Base-by-base conservation (phyloP, 30 jellyfish, hydroid and myxozoan genomes). In the Haliclystus octoradiatus region DNA sequence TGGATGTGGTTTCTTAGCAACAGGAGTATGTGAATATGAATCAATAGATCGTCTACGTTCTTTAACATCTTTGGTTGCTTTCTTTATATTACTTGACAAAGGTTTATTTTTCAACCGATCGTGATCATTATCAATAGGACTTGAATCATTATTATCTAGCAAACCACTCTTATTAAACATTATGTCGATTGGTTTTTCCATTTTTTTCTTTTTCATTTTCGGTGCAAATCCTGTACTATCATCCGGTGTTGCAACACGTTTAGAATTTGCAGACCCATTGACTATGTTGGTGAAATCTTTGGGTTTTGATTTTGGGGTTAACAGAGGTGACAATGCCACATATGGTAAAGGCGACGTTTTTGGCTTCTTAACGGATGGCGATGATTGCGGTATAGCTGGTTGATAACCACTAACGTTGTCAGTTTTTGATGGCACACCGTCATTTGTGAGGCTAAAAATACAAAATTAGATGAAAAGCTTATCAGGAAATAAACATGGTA, bases 181-280 rank as follows among this genome's bases (percentile, higher is more conserved):
- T 13, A 80, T 61, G 32, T 75, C 88, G 2, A 57, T 33, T 4
- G 76, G 40, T 25, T 76, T 82, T 3, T 89, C 95, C 15, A 66
- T 34, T 53, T 77, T 81, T 64, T 89, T 89, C 85, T 89, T 89
- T 65, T 89, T 89, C 29, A 80, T 40, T 61, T 89, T 89, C 28
- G 65, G 86, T 13, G 81, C 2, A 0, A 49, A 3, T 2, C 62
- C 68, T 4, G 70, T 62, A 67, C 81, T 94, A 1, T 89, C 98
- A 40, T 40, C 57, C 9, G 57, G 19, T 19, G 57, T 40, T 40
- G 57, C 9, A 9, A 40, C 9, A 9, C 57, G 57, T 40, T 40
- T 40, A 40, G 57, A 5, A 9, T 19, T 19, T 5, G 19, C 9
- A 5, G 57, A 40, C 14, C 57, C 57, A 40, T 40, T 40, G 57